Conservation (phyloP, 2,113 vertebrate genomes). For the Chroicocephalus ridibundus region DNA sequence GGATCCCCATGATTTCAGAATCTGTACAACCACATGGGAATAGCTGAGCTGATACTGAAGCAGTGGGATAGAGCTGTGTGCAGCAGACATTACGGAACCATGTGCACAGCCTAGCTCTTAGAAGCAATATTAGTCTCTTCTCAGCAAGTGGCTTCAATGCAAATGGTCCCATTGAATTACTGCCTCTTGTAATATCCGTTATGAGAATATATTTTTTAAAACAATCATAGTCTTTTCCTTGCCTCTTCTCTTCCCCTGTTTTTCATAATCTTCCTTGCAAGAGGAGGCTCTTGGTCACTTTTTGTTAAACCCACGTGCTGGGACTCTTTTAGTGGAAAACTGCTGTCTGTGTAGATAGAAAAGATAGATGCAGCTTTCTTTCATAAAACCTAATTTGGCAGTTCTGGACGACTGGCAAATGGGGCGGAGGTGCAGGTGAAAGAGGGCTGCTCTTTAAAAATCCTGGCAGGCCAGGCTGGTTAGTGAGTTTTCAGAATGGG, state of each 20-base stretch:
- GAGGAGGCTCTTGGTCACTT: not conserved
- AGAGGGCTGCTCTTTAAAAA: not conserved
- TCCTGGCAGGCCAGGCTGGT: not conserved
- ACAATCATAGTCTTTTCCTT: not conserved
- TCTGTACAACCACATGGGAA: not conserved
- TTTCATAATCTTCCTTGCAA: not conserved
- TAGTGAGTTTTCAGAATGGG: not conserved
- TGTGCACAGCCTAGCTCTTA: not conserved
- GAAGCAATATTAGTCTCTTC: not conserved
- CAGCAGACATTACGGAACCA: not conserved
- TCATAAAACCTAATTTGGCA: not conserved
- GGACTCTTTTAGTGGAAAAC: not conserved
- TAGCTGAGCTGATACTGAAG: not conserved
- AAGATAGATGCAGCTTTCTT: not conserved
- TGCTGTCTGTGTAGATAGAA: not conserved
- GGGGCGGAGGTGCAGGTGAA: accelerated
- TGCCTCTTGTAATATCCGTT: not conserved
- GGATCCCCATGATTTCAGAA: not conserved
- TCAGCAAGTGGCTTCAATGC: not conserved
- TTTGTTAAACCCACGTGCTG: not conserved
- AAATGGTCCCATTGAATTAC: not conserved
- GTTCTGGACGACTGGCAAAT: not conserved
- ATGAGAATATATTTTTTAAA: not conserved
- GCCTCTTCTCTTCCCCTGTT: not conserved
- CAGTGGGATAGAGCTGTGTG: not conserved